Base-by-base conservation (phyloP, 2,113 vertebrate genomes). In the Engystomops pustulosus region DNA sequence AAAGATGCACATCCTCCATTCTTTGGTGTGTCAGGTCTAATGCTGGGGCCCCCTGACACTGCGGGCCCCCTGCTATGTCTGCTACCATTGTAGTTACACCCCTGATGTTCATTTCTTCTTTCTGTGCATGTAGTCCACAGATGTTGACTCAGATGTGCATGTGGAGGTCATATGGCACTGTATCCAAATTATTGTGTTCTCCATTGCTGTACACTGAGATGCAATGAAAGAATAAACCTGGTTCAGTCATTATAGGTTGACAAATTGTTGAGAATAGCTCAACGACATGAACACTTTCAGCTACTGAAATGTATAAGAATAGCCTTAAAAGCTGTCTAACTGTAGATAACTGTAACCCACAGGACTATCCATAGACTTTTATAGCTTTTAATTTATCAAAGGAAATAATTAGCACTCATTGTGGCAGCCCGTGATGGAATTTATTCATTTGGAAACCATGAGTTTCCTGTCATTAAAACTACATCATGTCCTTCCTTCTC, bases 381-480 rank as follows among this genome's bases (percentile, higher is more conserved):
- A 94, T 84, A 76, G 90, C 92, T 92, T 93, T 94, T 93, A 93
- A 95, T 95, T 94, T 95, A 95, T 94, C 94, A 93, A 93, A 94
- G 94, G 94, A 95, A 95, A 95, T 93, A 95, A 95, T 95, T 95
- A 95, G 93, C 94, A 93, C 93, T 92, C 90, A 93, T 92, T 91
- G 93, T 93, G 93, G 92, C 93, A 94, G 93, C 86, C 88, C 93
- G 91, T 92, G 93, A 94, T 94, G 93, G 94, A 93, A 95, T 95
- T 94, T 95, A 93, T 95, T 95, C 94, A 95, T 93, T 94, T 95
- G 93, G 92, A 94, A 94, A 90, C 91, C 91, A 85, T 91, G 91
- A 89, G 93, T 93, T 95, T 95, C 94, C 94, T 95, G 94, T 94
- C 94, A 94, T 95, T 95, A 95, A 95, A 95, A 92, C 93, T 91